phyloP scores from a whole-genome alignment of 2,113 vertebrate genomes.

The Ursus arctos region DNA sequence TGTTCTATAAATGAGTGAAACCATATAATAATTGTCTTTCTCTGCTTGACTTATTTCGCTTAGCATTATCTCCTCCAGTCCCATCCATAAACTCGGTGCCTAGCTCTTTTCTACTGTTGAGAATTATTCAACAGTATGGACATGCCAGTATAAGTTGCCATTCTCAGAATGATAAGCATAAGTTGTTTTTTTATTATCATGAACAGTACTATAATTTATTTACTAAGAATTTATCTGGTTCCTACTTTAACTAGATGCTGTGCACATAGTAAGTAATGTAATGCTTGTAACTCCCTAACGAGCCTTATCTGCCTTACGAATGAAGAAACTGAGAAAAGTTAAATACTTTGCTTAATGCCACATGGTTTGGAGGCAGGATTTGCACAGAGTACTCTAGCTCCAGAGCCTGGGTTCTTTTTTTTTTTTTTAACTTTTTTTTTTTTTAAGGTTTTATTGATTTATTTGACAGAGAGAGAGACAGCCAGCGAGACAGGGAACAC shows the following conservation, averaged over 20 bases:
- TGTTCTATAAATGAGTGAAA: no score
- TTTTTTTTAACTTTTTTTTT: no score
- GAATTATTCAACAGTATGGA: neutral
- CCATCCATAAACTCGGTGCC: neutral
- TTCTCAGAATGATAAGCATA: neutral
- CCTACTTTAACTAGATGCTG: neutral
- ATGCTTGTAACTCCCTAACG: neutral
- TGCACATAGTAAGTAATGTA: neutral
- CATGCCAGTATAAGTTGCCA: neutral
- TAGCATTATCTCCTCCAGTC: no score
- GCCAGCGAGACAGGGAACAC: no score
- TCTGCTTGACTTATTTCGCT: no score
- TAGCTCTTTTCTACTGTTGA: neutral
- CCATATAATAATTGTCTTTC: no score
- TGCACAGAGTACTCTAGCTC: neutral
- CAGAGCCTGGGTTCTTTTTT: neutral
- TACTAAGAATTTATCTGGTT: neutral
- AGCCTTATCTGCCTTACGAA: neutral
- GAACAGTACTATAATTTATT: neutral
- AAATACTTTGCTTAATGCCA: neutral
- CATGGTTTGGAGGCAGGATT: neutral
- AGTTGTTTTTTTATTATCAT: neutral
- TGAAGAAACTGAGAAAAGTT: neutral
- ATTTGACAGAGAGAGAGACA: no score
- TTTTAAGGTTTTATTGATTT: no score